A percentile compares a stretch with the other conserved stretches of the same genome.
Evolutionary conservation across 2,888 invertebrate genomes (phyloP).

Genomic region (Limenitis camilla): DNA sequence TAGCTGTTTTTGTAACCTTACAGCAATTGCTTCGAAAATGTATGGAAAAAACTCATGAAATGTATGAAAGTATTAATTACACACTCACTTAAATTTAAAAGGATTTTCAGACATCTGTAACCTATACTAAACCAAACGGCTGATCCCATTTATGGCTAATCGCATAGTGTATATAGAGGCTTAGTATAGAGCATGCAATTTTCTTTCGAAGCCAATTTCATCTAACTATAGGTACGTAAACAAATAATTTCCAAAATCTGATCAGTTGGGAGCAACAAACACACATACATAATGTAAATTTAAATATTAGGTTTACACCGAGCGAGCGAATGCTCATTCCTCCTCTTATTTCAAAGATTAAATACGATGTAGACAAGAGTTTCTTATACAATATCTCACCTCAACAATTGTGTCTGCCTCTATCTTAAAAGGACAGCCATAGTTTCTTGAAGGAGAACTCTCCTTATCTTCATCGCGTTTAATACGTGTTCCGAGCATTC

Average conservation of each 20-base stretch:
- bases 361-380: background rate
- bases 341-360: background rate
- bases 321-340: slow-evolving; percentile 8
- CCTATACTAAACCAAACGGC: too few species aligned
- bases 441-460: too few species aligned
- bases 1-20: too few species aligned
- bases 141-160: too few species aligned
- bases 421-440: too few species aligned
- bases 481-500: slow-evolving; percentile 1
- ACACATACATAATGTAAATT: slow-evolving; percentile 4
- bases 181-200: slow-evolving; percentile 4
- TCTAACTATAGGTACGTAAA: background rate
- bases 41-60: too few species aligned
- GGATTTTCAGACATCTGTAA: too few species aligned
- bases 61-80: too few species aligned
- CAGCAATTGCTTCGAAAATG: too few species aligned
- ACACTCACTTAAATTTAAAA: too few species aligned
- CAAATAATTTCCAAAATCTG: slow-evolving; percentile 2
- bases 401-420: background rate
- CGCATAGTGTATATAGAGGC: background rate
- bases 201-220: slow-evolving; percentile 6
- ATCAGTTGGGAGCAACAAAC: slow-evolving; percentile 6
- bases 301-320: slow-evolving; percentile 1
- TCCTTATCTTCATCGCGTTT: background rate
- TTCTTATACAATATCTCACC: background rate